phyloP scores from a whole-genome alignment of 2,113 vertebrate genomes.

The Ramphastos sulfuratus region DNA sequence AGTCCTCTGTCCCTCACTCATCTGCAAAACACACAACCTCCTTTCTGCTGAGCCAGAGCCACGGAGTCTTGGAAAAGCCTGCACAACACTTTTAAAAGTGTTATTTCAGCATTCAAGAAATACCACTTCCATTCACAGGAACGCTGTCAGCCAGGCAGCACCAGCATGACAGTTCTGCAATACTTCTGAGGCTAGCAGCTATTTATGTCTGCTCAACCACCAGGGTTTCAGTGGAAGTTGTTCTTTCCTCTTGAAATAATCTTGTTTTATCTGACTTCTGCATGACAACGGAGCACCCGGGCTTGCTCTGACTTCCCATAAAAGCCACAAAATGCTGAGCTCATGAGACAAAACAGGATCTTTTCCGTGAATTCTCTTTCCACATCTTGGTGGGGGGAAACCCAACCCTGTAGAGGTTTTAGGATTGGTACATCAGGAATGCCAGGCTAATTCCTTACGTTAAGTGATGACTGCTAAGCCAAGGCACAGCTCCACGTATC shows the following conservation, averaged over 20 bases:
- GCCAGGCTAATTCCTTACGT: background rate
- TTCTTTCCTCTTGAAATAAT: constrained; percentile 28
- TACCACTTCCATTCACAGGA: constrained; percentile 59
- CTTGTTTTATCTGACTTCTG: constrained; percentile 44
- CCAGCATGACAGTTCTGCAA: constrained; percentile 25
- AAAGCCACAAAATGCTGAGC: constrained; percentile 44
- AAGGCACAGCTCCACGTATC: background rate
- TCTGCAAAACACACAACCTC: constrained; percentile 33
- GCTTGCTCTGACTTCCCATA: constrained; percentile 39
- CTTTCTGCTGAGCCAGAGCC: constrained; percentile 61
- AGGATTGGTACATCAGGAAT: background rate
- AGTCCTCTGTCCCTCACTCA: constrained; percentile 41
- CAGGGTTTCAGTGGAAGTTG: background rate
- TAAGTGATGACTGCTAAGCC: background rate
- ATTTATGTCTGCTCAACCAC: constrained; percentile 43
- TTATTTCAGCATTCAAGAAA: constrained; percentile 64
- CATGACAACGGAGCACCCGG: background rate
- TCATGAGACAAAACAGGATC: background rate
- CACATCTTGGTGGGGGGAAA: background rate
- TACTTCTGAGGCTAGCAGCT: constrained; percentile 20
- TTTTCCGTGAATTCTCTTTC: constrained; percentile 13
- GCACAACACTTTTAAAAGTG: constrained; percentile 34
- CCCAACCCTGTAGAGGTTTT: background rate
- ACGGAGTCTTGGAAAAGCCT: constrained; percentile 50
- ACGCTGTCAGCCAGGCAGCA: constrained; percentile 30